Base-by-base conservation (phyloP, 2,797 vertebrate species). In the Pseudochirops corinnae region DNA sequence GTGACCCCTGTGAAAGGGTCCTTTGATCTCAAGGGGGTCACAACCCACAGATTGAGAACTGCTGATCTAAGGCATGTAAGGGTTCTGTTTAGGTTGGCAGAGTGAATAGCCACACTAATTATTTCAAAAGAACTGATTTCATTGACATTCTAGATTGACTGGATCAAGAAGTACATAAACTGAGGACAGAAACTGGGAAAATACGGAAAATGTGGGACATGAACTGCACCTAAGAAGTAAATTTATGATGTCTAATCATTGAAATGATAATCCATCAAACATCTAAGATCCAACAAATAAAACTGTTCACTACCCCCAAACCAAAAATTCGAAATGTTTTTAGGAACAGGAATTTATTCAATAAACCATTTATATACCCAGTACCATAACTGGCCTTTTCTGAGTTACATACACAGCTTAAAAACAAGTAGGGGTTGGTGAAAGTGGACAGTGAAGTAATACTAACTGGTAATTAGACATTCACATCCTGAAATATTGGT, bases 261-360 rank as follows among this genome's bases (percentile, higher is more conserved):
- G 21, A 46, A 82, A 82, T 46, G 21, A 67, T 26, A 10, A 21
- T 82, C 6, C 26, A 7, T 24, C 39, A 82, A 82, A 18, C 24
- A 82, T 46, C 39, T 39, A 82, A 82, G 21, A 82, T 26, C 21
- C 16, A 46, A 82, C 67, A 82, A 24, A 21, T 82, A 82, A 82
- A 82, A 82, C 21, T 82, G n/a, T 82, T 82, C 21, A 90, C 12
- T 18, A 5, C 90, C 55, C 7, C 55, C 74, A 56, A 90, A 96
- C 91, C 93, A 93, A 55, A 90, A 82, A 82, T 82, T 26, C 46
- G 0, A 0, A 28, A 74, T 46, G 92, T 92, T 97, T 67, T 94
- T 96, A 94, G 95, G 62, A 97, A 97, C 0, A 62, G 26, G 91
- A 91, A 95, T 98, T 98, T 98, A 98, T 98, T 98, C 95, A 58